A percentile compares a stretch with the other conserved stretches of the same genome.
Evolutionary conservation across 2,888 invertebrate genomes (phyloP).

Genomic region (Lepidochrysops patricia): DNA sequence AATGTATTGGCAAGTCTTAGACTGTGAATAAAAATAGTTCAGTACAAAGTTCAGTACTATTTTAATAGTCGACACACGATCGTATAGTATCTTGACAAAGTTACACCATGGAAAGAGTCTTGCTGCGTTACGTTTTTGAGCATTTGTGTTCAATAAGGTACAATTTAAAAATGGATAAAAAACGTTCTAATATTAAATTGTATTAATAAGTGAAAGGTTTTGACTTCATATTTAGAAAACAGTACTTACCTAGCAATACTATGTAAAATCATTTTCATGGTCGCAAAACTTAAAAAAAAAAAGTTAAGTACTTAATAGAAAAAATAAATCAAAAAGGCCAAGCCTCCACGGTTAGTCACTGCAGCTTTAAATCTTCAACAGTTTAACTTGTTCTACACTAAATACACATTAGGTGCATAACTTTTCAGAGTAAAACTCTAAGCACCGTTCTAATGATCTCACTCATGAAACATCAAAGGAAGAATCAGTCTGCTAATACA

Average conservation of each 20-base stretch:
- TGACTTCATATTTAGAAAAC: not conserved
- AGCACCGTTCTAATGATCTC: not conserved
- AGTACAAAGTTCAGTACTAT: not conserved
- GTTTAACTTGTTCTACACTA: no score
- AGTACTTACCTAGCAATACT: not conserved
- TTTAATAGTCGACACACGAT: no score
- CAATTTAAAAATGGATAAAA: no score
- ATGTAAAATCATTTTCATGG: not conserved
- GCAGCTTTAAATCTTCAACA: not conserved
- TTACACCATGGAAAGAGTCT: no score
- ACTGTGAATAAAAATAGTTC: not conserved
- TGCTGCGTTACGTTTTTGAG: no score
- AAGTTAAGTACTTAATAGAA: no score
- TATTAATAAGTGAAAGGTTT: not conserved
- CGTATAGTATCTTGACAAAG: no score
- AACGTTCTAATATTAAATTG: no score
- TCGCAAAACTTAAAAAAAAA: not conserved
- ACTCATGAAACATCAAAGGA: not conserved
- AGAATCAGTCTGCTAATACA: not conserved
- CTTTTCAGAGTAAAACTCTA: no score
- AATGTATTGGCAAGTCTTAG: not conserved
- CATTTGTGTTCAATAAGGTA: no score
- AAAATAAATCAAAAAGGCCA: not conserved
- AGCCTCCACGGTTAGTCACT: not conserved
- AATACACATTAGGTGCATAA: no score